Evolutionary conservation across 2,113 vertebrate genomes (phyloP), one percentile per base, ranked within the genome.

Genomic region (Lepisosteus osseus): DNA sequence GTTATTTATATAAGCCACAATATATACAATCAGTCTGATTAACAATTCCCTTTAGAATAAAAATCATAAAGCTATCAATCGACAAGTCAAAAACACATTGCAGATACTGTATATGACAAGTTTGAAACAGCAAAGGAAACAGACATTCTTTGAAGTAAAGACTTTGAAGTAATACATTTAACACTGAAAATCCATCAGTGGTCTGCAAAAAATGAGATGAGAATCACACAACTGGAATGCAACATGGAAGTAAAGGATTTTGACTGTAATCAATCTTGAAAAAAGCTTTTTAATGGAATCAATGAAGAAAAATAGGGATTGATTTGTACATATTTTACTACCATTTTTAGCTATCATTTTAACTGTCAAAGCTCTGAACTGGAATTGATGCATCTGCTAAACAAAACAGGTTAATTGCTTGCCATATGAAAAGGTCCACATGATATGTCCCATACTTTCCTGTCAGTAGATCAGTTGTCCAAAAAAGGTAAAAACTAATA

Each of bases 211-310:
- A 56, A 44, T 7, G 40, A 44, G 51, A 76, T 17, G 79, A 82
- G 78, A 78, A 78, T 73, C 74, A 73, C 79, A 82, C 74, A 81
- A 78, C 76, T 84, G 86, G 86, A 89, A 89, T 86, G 81, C 76
- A 76, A 86, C 78, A 79, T 82, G 73, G 78, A 84, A 14, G 80
- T 78, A 77, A 86, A 78, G 6, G 64, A 84, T 86, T 90, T 89
- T 89, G 79, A 87, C 83, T 78, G 84, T 83, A 86, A 91, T 91
- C 89, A 88, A 89, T 90, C 86, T 90, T 83, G 4, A 68, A 90
- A 89, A 90, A 89, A 89, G 84, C 82, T 87, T 90, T 86, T 89
- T 90, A 91, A 90, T 89, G 89, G 84, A 90, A 91, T 90, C 89
- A 87, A 90, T 91, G 86, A 79, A 81, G 81, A 83, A 83, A 87